Base-by-base conservation (phyloP, 2,113 vertebrate genomes). In the Drymodes brunneopygia region DNA sequence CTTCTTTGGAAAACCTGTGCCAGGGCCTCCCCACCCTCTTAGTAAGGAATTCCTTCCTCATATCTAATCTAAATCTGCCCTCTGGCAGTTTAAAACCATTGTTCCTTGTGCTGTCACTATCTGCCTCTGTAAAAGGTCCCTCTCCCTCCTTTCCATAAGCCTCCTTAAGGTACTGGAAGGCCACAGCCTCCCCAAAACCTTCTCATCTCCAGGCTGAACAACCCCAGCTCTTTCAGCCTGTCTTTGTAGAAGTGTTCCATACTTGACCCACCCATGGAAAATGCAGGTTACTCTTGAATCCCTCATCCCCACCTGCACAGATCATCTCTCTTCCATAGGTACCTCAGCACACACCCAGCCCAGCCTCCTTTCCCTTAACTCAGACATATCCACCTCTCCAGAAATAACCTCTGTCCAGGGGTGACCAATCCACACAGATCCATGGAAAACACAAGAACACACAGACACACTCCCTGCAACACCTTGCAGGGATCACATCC, bases 291-390 rank as follows among this genome's bases (percentile, higher is more conserved):
- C 4, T 4, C 47, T n/a, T 7, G 27, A 60, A 72, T 36, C 36
- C 44, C 19, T 45, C n/a, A 20, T 11, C 15, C 50, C 7, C 13
- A 38, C 23, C 19, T n/a, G 36, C 36, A 36, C n/a, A 12, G 3
- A 0, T 29, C 24, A 2, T 42, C 33, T 27, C 12, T 60, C 57
- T 35, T 45, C 11, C 35, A 4, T 3, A 7, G 1, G 5, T 21
- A 36, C 15, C 57, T 74, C 64, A 57, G 57, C 36, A 45, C 35
- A 12, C 8, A 17, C 14, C 10, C 56, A 48, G n/a, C 36, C n/a
- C 40, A 47, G 33, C 23, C 40, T 48, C 24, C 40, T 22, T 56
- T 58, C 65, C n/a, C 1, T 23, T 23, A 18, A 14, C 35, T 50
- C 33, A 12, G 27, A 48, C 42, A 62, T 42, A 36, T 51, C 18